phyloP scores from a whole-genome alignment of 2,797 vertebrate species.

The Helarctos malayanus region DNA sequence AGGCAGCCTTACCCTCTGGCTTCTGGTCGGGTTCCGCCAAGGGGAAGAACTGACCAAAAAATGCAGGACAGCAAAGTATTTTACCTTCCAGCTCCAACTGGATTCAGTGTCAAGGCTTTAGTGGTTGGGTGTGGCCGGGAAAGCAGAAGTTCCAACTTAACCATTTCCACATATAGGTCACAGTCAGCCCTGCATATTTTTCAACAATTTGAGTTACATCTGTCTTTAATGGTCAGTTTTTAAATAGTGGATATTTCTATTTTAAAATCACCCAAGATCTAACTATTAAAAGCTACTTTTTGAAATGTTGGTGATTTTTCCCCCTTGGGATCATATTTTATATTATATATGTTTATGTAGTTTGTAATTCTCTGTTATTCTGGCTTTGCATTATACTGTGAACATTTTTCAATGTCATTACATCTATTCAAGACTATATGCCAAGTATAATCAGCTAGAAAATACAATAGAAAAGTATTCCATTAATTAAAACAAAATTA shows the following conservation, averaged over 20 bases:
- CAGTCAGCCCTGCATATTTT: not conserved
- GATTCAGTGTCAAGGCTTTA: not conserved
- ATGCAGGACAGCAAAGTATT: not conserved
- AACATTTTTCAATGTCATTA: not conserved
- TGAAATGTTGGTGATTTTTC: not conserved
- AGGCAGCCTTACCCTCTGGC: not conserved
- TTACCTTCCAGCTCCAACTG: not conserved
- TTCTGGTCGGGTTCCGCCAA: not conserved
- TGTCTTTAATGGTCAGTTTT: not conserved
- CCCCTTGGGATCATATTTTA: not conserved
- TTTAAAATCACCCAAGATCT: not conserved
- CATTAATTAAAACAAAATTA: not conserved
- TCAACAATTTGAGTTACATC: not conserved
- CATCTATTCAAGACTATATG: not conserved
- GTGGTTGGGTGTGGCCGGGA: not conserved
- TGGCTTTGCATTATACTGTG: not conserved
- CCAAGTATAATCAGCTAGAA: not conserved
- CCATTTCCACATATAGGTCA: not conserved
- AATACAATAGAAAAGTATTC: not conserved
- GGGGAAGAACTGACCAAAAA: not conserved
- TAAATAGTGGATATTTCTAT: not conserved
- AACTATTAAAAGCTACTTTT: not conserved
- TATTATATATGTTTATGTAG: not conserved
- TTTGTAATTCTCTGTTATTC: constrained; percentile 17
- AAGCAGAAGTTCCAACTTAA: not conserved